These are phyloP conservation scores for Megalopta genalis DNA, from an alignment of 1,140 invertebrate genomes.

Conservation along the genomic window DNA sequence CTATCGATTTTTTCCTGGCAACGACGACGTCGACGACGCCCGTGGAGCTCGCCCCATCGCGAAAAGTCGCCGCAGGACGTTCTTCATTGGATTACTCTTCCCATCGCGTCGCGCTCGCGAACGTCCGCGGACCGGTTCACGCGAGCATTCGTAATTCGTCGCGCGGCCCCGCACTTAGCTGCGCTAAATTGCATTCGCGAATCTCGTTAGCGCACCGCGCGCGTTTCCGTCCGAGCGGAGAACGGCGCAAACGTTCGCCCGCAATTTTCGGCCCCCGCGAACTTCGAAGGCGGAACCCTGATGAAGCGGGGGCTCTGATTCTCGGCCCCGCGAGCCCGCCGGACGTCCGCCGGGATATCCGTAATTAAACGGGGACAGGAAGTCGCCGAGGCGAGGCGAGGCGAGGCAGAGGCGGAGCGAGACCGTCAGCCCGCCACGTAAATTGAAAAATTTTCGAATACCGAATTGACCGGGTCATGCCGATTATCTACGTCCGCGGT, in stretches of 20 bases:
- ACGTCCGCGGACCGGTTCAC: slow-evolving; percentile 32
- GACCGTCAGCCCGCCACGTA: slow-evolving; percentile 12
- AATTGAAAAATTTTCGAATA: slow-evolving; percentile 48
- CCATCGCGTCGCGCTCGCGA: slow-evolving; percentile 48
- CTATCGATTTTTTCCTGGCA: slow-evolving; percentile 14
- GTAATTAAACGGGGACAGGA: slow-evolving; percentile 42
- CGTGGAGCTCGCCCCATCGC: too few relatives aligned
- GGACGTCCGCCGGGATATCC: slow-evolving; percentile 32
- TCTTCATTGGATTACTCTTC: slow-evolving; percentile 55
- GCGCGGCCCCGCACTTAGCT: slow-evolving; percentile 60
- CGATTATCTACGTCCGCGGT: slow-evolving; percentile 42
- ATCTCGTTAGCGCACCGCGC: slow-evolving; percentile 58
- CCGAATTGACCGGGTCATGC: slow-evolving; percentile 22
- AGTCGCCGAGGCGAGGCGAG: not conserved
- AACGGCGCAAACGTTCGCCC: not conserved
- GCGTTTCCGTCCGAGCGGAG: slow-evolving; percentile 14
- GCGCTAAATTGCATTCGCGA: slow-evolving; percentile 62
- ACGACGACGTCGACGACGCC: not conserved
- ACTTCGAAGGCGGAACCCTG: slow-evolving; percentile 32
- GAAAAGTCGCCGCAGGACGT: slow-evolving; percentile 24
- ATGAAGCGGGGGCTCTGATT: not conserved
- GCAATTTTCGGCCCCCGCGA: slow-evolving; percentile 37
- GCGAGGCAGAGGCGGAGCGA: not conserved
- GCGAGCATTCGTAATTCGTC: slow-evolving; percentile 60
- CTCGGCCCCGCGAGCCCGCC: slow-evolving; percentile 13